Evolutionary conservation across 2,888 invertebrate genomes (phyloP), one percentile per base, ranked within the genome.

Genomic region (Dasysyrphus albostriatus): DNA sequence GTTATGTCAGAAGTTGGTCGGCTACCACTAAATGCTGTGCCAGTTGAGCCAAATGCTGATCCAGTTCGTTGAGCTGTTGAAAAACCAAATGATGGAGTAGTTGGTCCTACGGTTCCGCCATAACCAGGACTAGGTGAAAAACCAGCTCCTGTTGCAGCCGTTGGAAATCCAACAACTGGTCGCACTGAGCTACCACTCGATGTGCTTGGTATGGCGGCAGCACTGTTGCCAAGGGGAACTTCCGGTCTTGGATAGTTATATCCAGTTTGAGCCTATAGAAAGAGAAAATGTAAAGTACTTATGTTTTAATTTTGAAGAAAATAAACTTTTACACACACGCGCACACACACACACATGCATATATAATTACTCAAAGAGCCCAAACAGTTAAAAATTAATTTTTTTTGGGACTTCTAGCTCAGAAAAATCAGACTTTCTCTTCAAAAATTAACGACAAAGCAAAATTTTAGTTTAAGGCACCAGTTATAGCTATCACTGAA

Each of bases 221-320:
- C 88, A 29, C 88, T 90, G 2, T 88, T 73, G 10, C 83, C 91
- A 88, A 96, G 94, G 0, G 95, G 95, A 89, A 94, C 94, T 67
- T 94, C 94, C 8, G 96, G 97, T 83, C 95, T 94, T 88, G 95
- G 95, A 92, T 97, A 97, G 88, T 94, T 95, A 91, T 97, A 97
- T 24, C 96, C 96, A 90, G 94, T 94, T 93, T 96, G 96, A 73
- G 94, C 94, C 95, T 95, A 88, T 44, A 89, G 90, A 67, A 39
- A 79, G 49, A 51, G 1, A 42, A 61, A 24, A 16, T 19, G 24
- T 1, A 24, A n/a, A n/a, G n/a, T 24, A 3, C 3, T 24, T 24
- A 2, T 0, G n/a, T 44, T 39, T 44, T n/a, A n/a, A 44, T n/a
- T 5, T 44, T 14, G n/a, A 44, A 44, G 5, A 39, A 12, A 7